phyloP scores from a whole-genome alignment of 2,888 invertebrate species.

The Eledona agricola region DNA sequence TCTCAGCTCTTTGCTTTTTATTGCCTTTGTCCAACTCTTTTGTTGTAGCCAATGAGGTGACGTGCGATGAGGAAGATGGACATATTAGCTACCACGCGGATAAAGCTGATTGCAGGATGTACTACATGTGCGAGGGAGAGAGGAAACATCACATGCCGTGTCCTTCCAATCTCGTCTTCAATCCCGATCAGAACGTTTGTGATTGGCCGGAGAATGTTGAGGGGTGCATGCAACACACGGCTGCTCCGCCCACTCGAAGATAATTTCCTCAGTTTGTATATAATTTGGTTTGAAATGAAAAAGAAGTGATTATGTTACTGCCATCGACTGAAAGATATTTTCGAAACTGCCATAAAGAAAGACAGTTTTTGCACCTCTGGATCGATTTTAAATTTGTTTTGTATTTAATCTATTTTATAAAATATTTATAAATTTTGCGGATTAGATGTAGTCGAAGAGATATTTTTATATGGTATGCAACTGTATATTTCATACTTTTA shows the following conservation, averaged over 20 bases:
- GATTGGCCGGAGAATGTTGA: conserved; percentile 97
- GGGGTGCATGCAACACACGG: conserved; percentile 79
- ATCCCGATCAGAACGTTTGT: conserved; percentile 91
- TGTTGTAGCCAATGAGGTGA: conserved; percentile 80
- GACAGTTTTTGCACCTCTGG: conserved; percentile 26
- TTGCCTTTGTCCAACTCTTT: conserved; percentile 3
- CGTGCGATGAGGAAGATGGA: conserved; percentile 93
- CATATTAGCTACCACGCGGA: conserved; percentile 94
- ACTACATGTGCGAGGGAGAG: conserved; percentile 96
- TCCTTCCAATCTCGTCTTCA: conserved; percentile 91
- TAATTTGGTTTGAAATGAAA: conserved; percentile 14
- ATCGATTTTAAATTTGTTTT: conserved; percentile 22
- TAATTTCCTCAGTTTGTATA: conserved; percentile 32
- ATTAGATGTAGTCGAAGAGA: conserved; percentile 11
- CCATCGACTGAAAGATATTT: conserved; percentile 28
- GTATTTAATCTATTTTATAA: conserved; percentile 31
- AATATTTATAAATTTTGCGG: conserved; percentile 33
- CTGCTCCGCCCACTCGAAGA: conserved; percentile 67
- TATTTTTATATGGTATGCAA: conserved; percentile 30
- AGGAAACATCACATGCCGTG: conserved; percentile 96
- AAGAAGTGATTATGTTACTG: conserved; percentile 27
- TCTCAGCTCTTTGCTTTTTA: conserved; percentile 42
- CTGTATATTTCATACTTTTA: conserved; percentile 19
- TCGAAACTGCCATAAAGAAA: conserved; percentile 30
- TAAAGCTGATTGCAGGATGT: conserved; percentile 90